Conservation (phyloP, 2,113 vertebrate genomes). For the Eublepharis macularius region DNA sequence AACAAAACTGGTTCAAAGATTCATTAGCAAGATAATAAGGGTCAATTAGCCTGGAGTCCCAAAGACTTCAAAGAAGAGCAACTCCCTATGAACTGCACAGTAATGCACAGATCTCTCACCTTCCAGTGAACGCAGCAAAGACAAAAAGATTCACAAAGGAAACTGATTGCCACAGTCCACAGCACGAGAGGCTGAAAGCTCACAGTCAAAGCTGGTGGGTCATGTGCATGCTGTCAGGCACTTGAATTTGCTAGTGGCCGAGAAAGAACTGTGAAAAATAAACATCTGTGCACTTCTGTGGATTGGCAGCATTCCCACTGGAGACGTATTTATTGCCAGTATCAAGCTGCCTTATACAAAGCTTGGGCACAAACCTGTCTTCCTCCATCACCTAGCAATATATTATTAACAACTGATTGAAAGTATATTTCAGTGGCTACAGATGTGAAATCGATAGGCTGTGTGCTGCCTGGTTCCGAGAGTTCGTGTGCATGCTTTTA, state of each 20-base stretch:
- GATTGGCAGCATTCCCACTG: neutral
- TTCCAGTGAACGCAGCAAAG: neutral
- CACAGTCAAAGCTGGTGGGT: too few relatives aligned
- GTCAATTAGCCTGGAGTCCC: neutral
- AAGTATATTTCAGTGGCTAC: too few relatives aligned
- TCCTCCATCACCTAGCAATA: too few relatives aligned
- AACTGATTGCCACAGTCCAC: neutral
- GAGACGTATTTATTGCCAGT: neutral
- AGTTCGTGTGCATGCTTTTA: too few relatives aligned
- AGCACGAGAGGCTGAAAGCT: too few relatives aligned
- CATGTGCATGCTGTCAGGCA: too few relatives aligned
- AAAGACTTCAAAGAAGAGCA: neutral
- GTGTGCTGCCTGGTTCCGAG: too few relatives aligned
- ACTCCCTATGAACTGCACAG: neutral
- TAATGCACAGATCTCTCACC: neutral
- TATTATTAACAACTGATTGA: too few relatives aligned
- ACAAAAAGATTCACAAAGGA: too few relatives aligned
- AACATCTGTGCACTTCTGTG: too few relatives aligned
- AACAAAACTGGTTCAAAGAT: conserved; percentile 2
- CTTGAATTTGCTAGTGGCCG: neutral
- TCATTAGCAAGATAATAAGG: neutral
- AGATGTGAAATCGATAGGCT: too few relatives aligned
- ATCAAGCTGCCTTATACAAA: neutral
- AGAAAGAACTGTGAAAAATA: neutral
- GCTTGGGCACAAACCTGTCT: neutral